A percentile compares a stretch with the other conserved stretches of the same genome.
phyloP scores from a whole-genome alignment of 1,140 invertebrate species.

The Bombus waltoni region DNA sequence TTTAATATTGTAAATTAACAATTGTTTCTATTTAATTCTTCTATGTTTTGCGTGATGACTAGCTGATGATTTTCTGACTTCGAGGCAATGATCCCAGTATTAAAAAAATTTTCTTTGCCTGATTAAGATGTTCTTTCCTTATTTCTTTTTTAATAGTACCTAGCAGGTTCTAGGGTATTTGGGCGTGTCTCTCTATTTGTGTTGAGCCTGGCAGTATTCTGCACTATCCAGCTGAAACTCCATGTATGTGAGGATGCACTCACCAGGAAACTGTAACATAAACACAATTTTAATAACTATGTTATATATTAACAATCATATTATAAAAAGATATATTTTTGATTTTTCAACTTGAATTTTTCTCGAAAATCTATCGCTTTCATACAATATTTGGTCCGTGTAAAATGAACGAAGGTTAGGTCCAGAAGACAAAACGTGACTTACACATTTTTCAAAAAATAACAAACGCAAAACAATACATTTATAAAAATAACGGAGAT shows the following conservation, averaged over 20 bases:
- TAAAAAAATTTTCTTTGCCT: conserved; percentile 60
- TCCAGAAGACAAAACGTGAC: neutral
- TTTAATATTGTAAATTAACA: conserved; percentile 76
- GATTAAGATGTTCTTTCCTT: conserved; percentile 62
- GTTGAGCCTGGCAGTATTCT: conserved; percentile 98
- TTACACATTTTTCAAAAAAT: neutral
- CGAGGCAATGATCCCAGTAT: conserved; percentile 70
- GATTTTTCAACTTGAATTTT: neutral
- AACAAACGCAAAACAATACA: neutral
- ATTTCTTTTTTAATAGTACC: conserved; percentile 63
- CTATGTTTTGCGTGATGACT: conserved; percentile 79
- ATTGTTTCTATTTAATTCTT: conserved; percentile 78
- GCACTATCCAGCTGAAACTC: conserved; percentile 98
- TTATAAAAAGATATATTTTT: no score
- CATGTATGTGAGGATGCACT: conserved; percentile 94
- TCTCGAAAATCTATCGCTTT: neutral
- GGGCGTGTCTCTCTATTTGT: conserved; percentile 90
- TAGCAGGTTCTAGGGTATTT: conserved; percentile 62
- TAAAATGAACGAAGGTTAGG: conserved; percentile 4
- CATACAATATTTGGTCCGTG: no score
- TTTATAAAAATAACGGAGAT: neutral
- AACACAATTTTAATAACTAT: neutral
- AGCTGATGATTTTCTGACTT: conserved; percentile 77
- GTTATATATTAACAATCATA: no score
- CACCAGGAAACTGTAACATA: conserved; percentile 84